A percentile compares a stretch with the other conserved stretches of the same genome.
These are phyloP conservation scores for Nesogale talazaci DNA, from an alignment of 2,113 vertebrate genomes.

Conservation along the genomic window DNA sequence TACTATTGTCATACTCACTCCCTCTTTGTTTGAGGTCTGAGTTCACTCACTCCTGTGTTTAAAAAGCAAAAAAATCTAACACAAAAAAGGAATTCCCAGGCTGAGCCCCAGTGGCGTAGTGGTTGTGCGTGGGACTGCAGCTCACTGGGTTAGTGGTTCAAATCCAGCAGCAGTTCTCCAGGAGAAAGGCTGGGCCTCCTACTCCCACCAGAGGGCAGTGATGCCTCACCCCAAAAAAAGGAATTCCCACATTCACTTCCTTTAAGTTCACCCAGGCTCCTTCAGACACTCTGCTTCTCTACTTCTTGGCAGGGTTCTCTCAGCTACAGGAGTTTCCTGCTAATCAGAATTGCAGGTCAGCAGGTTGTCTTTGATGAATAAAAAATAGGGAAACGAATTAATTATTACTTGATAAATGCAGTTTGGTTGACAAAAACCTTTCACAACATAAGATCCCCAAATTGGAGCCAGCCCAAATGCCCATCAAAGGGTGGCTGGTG, in stretches of 20 bases:
- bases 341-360: background rate
- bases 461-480: background rate
- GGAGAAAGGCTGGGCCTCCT: too few species aligned
- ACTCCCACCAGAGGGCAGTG: too few species aligned
- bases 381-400: slow-evolving; percentile 64
- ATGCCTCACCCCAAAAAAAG: too few species aligned
- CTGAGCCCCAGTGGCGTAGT: too few species aligned
- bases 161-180: too few species aligned
- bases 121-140: too few species aligned
- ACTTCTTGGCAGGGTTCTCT: background rate
- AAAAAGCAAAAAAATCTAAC: background rate
- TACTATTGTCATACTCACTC: background rate
- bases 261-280: background rate
- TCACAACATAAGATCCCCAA: slow-evolving; percentile 57
- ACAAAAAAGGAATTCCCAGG: background rate
- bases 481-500: too few species aligned
- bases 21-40: background rate
- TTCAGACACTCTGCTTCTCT: background rate
- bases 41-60: slow-evolving; percentile 5
- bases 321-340: slow-evolving; percentile 6
- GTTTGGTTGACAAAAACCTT: slow-evolving; percentile 58
- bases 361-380: slow-evolving; percentile 70
- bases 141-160: too few species aligned
- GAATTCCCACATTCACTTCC: background rate
- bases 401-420: slow-evolving; percentile 73